Evolutionary conservation across 2,888 invertebrate genomes (phyloP), one percentile per base, ranked within the genome.

Genomic region (Lasioglossum malachurum): DNA sequence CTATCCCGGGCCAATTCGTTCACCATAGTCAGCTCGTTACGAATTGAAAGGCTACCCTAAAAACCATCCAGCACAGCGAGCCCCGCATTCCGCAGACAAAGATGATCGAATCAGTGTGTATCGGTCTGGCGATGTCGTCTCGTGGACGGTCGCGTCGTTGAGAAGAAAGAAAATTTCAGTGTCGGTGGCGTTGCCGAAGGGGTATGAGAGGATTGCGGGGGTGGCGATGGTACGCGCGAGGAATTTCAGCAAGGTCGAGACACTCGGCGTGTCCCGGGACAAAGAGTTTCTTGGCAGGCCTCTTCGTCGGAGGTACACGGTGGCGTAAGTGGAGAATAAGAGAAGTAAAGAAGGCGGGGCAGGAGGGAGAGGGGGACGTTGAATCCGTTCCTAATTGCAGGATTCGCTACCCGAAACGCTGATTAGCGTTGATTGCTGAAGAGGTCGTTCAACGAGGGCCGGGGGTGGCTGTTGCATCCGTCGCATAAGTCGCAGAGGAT

Each of bases 381-480:
- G 81, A 86, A 88, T 88, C 57, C 77, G 79, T 60, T 79, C 78
- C 82, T 84, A 86, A 90, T 86, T 87, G 84, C 75, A 76, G 75
- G 64, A 73, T 78, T 75, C 86, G 72, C 83, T 41, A 73, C 16
- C 57, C 77, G 77, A 84, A 78, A 84, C 80, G 90, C 84, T 90
- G 81, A 90, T 88, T 82, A 82, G 67, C 60, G 74, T n/a, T 83
- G 84, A 89, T 88, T 87, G 88, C 78, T 46, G 75, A 71, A 78
- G 73, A 80, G 80, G 75, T 84, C 82, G 83, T 84, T 83, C 74
- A 77, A 71, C 64, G 57, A n/a, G 35, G 57, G 49, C 44, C 23
- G 23, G 23, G 53, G 23, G 23, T 23, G 23, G 53, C 53, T 31
- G 60, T 64, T 31, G 60, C 60, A 64, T 64, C 82, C 85, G 85